Evolutionary conservation across 2,888 invertebrate species (phyloP).

Genomic region (Scaeva pyrastri): DNA sequence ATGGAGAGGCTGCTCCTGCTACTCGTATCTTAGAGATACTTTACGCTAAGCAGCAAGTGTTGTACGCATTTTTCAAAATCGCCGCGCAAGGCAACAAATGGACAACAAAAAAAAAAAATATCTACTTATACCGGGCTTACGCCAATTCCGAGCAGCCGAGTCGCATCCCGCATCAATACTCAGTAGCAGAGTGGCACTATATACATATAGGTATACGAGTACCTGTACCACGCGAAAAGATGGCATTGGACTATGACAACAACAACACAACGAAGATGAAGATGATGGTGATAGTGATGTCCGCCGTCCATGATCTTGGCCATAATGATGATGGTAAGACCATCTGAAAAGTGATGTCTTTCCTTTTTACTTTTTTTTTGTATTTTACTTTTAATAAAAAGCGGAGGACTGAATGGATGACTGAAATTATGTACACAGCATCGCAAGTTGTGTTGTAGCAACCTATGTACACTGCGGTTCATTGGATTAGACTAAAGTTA

Average conservation of each 20-base stretch:
- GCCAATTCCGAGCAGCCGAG: slow-evolving; percentile 49
- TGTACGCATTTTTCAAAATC: slow-evolving; percentile 59
- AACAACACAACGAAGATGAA: neutral
- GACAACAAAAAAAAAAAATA: neutral
- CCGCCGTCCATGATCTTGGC: slow-evolving; percentile 68
- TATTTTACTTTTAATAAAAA: slow-evolving; percentile 45
- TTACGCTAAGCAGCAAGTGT: slow-evolving; percentile 58
- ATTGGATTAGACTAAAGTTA: neutral
- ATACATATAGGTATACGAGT: neutral
- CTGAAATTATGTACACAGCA: slow-evolving; percentile 23
- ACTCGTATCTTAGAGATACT: slow-evolving; percentile 42
- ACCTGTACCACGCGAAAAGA: neutral
- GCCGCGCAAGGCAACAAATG: neutral
- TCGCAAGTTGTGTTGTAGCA: neutral
- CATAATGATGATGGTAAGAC: slow-evolving; percentile 60
- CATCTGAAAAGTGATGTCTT: slow-evolving; percentile 61
- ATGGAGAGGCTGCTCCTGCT: slow-evolving; percentile 48
- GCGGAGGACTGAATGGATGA: slow-evolving; percentile 49
- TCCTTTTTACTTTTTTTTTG: slow-evolving; percentile 48
- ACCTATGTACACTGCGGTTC: slow-evolving; percentile 8
- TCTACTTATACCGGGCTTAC: slow-evolving; percentile 65
- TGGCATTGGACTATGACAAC: slow-evolving; percentile 37
- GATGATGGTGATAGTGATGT: slow-evolving; percentile 10
- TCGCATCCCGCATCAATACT: neutral
- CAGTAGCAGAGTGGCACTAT: neutral